A percentile compares a stretch with the other conserved stretches of the same genome.
Evolutionary conservation across 2,888 invertebrate genomes (phyloP).

Genomic region (Diadromus collaris): DNA sequence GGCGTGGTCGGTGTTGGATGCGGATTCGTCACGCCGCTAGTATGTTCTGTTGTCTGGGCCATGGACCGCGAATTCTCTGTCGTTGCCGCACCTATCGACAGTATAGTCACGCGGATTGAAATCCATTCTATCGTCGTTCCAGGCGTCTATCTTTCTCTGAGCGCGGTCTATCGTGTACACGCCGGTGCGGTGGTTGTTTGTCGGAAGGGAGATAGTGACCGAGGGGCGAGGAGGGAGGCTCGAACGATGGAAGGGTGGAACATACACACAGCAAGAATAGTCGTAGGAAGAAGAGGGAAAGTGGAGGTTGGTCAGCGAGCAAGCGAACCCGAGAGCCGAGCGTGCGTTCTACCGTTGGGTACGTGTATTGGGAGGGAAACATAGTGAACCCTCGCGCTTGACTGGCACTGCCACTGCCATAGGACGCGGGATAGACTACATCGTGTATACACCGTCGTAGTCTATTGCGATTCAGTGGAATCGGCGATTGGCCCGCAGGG

Average conservation of each 20-base stretch:
- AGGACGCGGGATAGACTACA: constrained; percentile 19
- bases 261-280: constrained; percentile 41
- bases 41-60: constrained; percentile 49
- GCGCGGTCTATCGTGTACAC: constrained; percentile 42
- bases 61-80: constrained; percentile 27
- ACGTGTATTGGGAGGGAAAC: constrained; percentile 1
- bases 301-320: constrained; percentile 35
- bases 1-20: constrained; percentile 39
- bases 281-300: constrained; percentile 47
- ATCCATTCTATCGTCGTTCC: constrained; percentile 44
- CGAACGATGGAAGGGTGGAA: constrained; percentile 28
- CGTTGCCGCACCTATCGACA: constrained; percentile 35
- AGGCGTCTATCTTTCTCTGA: background rate
- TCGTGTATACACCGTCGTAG: constrained; percentile 67
- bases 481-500: constrained; percentile 73
- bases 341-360: constrained; percentile 15
- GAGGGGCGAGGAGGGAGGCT: constrained; percentile 24
- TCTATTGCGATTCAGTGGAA: constrained; percentile 75
- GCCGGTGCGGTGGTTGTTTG: constrained; percentile 43
- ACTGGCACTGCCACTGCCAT: constrained; percentile 8
- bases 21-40: constrained; percentile 52
- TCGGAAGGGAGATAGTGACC: constrained; percentile 23
- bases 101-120: constrained; percentile 51
- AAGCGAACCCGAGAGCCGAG: constrained; percentile 25
- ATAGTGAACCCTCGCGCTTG: constrained; percentile 28